Conservation (phyloP, 2,797 vertebrate genomes). For the Labroides dimidiatus region DNA sequence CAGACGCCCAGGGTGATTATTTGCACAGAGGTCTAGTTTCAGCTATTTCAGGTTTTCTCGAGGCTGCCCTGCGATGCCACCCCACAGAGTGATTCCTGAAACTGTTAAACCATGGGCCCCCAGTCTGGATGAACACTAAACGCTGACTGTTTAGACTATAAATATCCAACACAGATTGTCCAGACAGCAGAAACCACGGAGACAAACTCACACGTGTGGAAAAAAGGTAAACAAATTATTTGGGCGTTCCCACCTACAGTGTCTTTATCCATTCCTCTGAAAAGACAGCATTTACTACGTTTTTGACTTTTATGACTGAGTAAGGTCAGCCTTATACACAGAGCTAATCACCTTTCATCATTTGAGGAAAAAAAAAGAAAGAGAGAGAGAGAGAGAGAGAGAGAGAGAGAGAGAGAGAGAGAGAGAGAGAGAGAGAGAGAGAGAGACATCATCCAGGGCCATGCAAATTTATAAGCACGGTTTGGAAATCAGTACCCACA, state of each 20-base stretch:
- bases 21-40: conserved; percentile 81
- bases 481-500: no score
- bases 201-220: conserved; percentile 16
- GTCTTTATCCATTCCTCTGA: conserved; percentile 12
- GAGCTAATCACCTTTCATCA: neutral
- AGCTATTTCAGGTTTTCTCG: conserved; percentile 77
- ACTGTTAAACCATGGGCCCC: conserved; percentile 69
- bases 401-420: no score
- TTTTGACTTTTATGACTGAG: conserved; percentile 33
- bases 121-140: conserved; percentile 56
- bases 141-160: conserved; percentile 69
- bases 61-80: conserved; percentile 48
- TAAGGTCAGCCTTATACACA: conserved; percentile 16
- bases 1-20: conserved; percentile 76
- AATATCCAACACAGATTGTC: conserved; percentile 63
- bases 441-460: no score
- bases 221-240: conserved; percentile 44
- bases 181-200: conserved; percentile 55
- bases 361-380: neutral
- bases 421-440: no score
- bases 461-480: no score
- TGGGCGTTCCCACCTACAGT: conserved; percentile 16
- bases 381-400: no score
- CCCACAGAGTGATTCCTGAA: conserved; percentile 74
- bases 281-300: conserved; percentile 14